Evolutionary conservation across 2,797 vertebrate genomes (phyloP).

Genomic region (Argyrosomus regius): DNA sequence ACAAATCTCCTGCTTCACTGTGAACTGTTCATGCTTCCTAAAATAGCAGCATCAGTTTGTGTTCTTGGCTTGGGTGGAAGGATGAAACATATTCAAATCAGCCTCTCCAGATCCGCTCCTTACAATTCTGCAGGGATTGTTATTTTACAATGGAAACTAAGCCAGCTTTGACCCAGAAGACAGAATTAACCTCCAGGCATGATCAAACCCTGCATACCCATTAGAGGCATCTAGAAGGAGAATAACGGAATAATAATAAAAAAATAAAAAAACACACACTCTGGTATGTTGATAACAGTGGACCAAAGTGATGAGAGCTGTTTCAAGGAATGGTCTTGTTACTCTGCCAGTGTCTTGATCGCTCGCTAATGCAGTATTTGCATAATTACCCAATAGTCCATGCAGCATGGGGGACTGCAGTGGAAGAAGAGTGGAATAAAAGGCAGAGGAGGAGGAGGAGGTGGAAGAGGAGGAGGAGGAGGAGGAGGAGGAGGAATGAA

Average conservation of each 20-base stretch:
- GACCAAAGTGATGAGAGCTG: constrained; percentile 54
- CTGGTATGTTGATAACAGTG: constrained; percentile 52
- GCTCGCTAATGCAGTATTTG: constrained; percentile 71
- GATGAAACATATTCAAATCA: constrained; percentile 83
- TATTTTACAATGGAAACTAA: constrained; percentile 82
- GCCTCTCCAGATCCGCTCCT: constrained; percentile 65
- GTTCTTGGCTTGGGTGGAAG: constrained; percentile 73
- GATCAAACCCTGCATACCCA: constrained; percentile 72
- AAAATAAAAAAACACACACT: constrained; percentile 6
- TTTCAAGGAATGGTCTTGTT: constrained; percentile 65
- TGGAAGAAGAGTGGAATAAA: constrained; percentile 52
- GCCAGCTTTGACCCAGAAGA: constrained; percentile 81
- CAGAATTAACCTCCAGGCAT: constrained; percentile 79
- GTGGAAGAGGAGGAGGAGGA: neutral
- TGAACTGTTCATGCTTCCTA: constrained; percentile 75
- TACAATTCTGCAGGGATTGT: constrained; percentile 78
- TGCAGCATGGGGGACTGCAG: constrained; percentile 56
- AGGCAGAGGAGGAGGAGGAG: constrained; percentile 40
- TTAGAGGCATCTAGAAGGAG: constrained; percentile 57
- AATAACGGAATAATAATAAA: constrained; percentile 38
- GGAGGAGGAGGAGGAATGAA: constrained; percentile 28
- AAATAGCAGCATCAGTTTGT: constrained; percentile 80
- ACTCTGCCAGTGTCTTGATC: constrained; percentile 58
- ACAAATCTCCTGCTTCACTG: constrained; percentile 71
- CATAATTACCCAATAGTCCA: constrained; percentile 76